Percentiles rank a stretch among this genome's conserved stretches.
Evolutionary conservation across 2,888 invertebrate species (phyloP).

Genomic region (Drosophila monieri): DNA sequence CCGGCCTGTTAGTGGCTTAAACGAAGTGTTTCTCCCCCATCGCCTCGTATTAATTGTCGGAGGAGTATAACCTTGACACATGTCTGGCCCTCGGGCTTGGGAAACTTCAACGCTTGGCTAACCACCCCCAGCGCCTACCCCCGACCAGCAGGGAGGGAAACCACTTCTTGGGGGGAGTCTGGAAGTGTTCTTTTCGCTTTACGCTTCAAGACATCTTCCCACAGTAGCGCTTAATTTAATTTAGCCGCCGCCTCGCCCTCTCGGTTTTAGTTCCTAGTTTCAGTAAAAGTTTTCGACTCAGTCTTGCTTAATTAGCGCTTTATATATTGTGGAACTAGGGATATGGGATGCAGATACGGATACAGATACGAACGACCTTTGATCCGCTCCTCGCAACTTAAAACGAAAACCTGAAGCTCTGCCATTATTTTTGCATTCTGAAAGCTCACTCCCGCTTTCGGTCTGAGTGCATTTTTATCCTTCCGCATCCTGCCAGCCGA

Average conservation of each 20-base stretch:
- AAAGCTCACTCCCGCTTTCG: constrained; percentile 1
- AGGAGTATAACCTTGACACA: constrained; percentile 66
- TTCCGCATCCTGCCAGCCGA: constrained; percentile 1
- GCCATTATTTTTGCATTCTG: constrained; percentile 6
- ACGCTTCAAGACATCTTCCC: constrained; percentile 73
- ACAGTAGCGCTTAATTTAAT: constrained; percentile 76
- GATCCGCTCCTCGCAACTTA: constrained; percentile 1
- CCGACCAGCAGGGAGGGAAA: constrained; percentile 7
- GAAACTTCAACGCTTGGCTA: constrained; percentile 38
- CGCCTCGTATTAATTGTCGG: constrained; percentile 42
- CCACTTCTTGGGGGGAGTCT: constrained; percentile 36
- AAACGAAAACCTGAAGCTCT: neutral
- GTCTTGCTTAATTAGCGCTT: constrained; percentile 64
- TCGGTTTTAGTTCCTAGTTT: constrained; percentile 50
- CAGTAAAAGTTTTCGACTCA: constrained; percentile 38
- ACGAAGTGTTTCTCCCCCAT: constrained; percentile 30
- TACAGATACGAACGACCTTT: neutral
- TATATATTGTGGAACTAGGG: constrained; percentile 45
- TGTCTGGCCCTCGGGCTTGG: constrained; percentile 39
- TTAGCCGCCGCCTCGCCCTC: constrained; percentile 50
- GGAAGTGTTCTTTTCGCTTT: constrained; percentile 70
- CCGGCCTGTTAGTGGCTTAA: constrained; percentile 17
- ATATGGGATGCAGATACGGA: constrained; percentile 9
- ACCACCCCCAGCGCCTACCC: neutral
- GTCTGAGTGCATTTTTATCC: neutral